Conservation (phyloP, 2,113 vertebrate species). For the Stomatorhinus ivindoensis region DNA sequence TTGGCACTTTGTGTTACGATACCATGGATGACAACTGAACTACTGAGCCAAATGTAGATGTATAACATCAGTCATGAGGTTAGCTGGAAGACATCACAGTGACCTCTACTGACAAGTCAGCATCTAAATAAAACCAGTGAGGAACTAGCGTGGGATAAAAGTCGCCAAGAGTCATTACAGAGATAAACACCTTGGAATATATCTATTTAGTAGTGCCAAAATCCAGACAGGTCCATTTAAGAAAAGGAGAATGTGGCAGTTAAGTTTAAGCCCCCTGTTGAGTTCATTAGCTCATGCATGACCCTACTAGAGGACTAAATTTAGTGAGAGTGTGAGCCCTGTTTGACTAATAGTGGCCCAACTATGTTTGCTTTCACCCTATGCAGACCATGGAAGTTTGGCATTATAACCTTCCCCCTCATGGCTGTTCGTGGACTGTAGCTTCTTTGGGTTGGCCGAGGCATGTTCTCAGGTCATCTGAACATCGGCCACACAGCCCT, state of each 20-base stretch:
- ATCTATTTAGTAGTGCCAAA: neutral
- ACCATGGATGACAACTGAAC: neutral
- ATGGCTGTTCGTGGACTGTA: neutral
- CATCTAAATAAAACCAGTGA: conserved; percentile 24
- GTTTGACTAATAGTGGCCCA: neutral
- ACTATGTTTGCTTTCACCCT: neutral
- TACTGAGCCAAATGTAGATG: neutral
- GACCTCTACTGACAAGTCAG: conserved; percentile 49
- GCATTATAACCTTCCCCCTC: neutral
- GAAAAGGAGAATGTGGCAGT: neutral
- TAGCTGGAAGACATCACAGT: conserved; percentile 27
- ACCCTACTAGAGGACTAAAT: neutral
- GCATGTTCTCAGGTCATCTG: neutral
- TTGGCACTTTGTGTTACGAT: neutral
- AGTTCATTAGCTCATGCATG: neutral
- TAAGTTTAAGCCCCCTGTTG: neutral
- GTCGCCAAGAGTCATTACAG: neutral
- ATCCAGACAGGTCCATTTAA: neutral
- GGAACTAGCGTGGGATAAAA: neutral
- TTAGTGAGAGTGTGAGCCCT: neutral
- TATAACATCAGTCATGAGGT: neutral
- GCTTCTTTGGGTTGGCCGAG: neutral
- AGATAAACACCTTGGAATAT: neutral
- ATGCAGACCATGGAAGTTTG: neutral
- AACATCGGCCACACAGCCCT: neutral